phyloP scores from a whole-genome alignment of 2,797 vertebrate genomes.

The Trichosurus vulpecula region DNA sequence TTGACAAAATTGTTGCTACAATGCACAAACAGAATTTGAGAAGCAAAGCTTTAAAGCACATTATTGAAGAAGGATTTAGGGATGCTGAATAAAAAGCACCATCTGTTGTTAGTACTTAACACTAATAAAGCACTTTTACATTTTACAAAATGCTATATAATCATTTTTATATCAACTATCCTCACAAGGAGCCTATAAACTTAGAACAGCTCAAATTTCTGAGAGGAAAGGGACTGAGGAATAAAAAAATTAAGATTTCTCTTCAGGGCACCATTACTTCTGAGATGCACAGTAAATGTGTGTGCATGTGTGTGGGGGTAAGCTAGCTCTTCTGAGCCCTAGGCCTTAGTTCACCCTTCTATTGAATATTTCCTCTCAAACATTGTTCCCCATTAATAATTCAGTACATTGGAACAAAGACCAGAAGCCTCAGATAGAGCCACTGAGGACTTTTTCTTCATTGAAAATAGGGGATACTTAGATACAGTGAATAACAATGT shows the following conservation, averaged over 20 bases:
- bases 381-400: constrained; percentile 69
- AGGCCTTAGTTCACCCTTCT: constrained; percentile 10
- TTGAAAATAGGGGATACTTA: constrained; percentile 58
- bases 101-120: constrained; percentile 8
- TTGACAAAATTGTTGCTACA: not conserved
- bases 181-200: constrained; percentile 37
- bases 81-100: constrained; percentile 1
- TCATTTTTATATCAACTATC: constrained; percentile 44
- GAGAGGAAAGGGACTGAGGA: constrained; percentile 15
- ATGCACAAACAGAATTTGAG: constrained; percentile 34
- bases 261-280: not conserved
- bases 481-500: constrained; percentile 67
- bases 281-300: constrained; percentile 45
- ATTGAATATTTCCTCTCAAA: constrained; percentile 51
- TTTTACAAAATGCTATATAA: constrained; percentile 41
- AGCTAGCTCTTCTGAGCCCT: constrained; percentile 24
- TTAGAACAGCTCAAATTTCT: constrained; percentile 12
- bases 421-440: constrained; percentile 50
- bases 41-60: constrained; percentile 43
- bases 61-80: not conserved
- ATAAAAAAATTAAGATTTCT: not conserved
- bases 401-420: constrained; percentile 64
- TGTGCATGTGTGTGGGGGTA: not conserved
- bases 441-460: constrained; percentile 23
- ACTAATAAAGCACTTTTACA: constrained; percentile 36